phyloP scores from a whole-genome alignment of 2,888 invertebrate genomes.

The Eilema depressum region DNA sequence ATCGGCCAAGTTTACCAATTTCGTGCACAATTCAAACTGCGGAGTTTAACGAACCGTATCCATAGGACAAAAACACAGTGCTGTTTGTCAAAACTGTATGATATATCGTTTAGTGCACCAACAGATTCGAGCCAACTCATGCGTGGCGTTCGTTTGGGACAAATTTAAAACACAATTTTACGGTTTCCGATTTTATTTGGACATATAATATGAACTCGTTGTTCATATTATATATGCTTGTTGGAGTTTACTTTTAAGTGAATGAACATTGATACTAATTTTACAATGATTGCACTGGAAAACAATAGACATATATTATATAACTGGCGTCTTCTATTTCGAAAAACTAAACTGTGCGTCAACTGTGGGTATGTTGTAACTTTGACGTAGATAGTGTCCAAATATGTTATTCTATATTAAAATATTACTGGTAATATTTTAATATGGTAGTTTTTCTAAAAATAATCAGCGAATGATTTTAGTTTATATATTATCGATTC shows the following conservation, averaged over 20 bases:
- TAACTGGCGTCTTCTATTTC: too few species aligned
- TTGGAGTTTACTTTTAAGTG: neutral
- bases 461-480: too few species aligned
- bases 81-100: conserved; percentile 76
- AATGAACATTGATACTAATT: neutral
- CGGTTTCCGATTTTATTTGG: conserved; percentile 63
- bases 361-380: too few species aligned
- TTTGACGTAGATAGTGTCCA: too few species aligned
- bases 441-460: too few species aligned
- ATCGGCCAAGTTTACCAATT: conserved; percentile 45
- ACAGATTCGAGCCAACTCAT: conserved; percentile 66
- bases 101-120: conserved; percentile 69
- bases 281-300: too few species aligned
- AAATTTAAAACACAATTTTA: conserved; percentile 74
- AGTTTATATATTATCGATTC: too few species aligned
- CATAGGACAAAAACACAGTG: conserved; percentile 68
- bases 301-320: too few species aligned
- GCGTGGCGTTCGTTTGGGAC: conserved; percentile 65
- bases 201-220: conserved; percentile 13
- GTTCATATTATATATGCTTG: neutral
- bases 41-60: conserved; percentile 59
- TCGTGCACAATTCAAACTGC: conserved; percentile 39
- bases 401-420: too few species aligned
- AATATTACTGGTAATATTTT: too few species aligned
- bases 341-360: too few species aligned